phyloP scores from a whole-genome alignment of 2,888 invertebrate species.

The Geophilus truncorum region DNA sequence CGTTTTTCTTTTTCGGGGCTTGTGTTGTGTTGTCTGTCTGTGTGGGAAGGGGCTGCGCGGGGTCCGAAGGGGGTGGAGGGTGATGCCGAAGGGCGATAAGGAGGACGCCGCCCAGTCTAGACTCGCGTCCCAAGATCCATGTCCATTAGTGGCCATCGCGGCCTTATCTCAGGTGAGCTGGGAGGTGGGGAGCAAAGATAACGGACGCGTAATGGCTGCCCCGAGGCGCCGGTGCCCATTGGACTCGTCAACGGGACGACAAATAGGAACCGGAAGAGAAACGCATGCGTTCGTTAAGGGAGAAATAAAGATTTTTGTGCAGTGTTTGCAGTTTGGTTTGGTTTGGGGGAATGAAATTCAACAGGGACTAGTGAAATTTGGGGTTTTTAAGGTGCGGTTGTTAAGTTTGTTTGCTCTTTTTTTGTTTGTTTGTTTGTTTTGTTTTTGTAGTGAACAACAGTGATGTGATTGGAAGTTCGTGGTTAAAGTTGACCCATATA shows the following conservation, averaged over 20 bases:
- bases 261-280: background rate
- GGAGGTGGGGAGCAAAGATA: conserved; percentile 7
- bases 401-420: too few species aligned
- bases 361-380: too few species aligned
- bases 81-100: background rate
- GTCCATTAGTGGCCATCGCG: background rate
- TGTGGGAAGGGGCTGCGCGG: background rate
- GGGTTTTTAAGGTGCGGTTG: too few species aligned
- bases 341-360: too few species aligned
- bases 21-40: background rate
- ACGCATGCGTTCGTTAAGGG: background rate
- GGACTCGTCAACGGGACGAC: background rate
- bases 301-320: background rate
- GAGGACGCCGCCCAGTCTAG: background rate
- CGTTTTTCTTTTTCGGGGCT: background rate
- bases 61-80: conserved; percentile 3
- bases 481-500: too few species aligned
- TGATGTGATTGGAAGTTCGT: too few species aligned
- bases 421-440: too few species aligned
- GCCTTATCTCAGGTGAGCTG: conserved; percentile 5
- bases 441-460: too few species aligned
- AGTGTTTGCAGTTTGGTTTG: too few species aligned
- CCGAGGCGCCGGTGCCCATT: background rate
- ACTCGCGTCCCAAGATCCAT: conserved; percentile 8
- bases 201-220: background rate